phyloP scores from a whole-genome alignment of 2,113 vertebrate species.

The Ochotona curzoniae region DNA sequence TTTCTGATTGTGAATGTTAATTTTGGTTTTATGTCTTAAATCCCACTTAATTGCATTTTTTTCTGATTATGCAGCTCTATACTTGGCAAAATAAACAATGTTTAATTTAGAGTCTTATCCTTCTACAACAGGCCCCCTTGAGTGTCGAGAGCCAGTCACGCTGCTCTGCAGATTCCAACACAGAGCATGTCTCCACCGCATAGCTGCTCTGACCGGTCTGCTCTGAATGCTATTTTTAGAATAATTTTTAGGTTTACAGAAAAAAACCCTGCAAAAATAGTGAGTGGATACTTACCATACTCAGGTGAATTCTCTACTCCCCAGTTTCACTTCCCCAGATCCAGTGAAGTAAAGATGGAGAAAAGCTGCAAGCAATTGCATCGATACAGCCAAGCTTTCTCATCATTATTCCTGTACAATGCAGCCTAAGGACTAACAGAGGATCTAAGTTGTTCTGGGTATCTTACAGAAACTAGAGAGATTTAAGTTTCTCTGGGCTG shows the following conservation, averaged over 20 bases:
- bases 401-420: background rate
- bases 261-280: background rate
- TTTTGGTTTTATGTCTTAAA: constrained; percentile 68
- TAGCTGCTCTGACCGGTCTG: background rate
- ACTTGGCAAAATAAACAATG: constrained; percentile 50
- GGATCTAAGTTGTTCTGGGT: background rate
- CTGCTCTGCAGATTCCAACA: background rate
- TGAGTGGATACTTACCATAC: background rate
- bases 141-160: background rate
- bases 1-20: constrained; percentile 71
- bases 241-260: background rate
- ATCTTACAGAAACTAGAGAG: background rate
- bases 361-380: background rate
- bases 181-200: background rate
- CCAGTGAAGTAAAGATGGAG: background rate
- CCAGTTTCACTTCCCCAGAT: background rate
- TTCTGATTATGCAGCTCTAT: constrained; percentile 44
- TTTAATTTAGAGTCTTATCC: constrained; percentile 59
- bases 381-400: background rate
- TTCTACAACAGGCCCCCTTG: background rate
- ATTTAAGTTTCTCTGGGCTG: background rate
- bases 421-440: too few relatives aligned
- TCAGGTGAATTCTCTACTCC: rapidly evolving
- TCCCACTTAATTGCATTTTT: constrained; percentile 62
- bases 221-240: background rate